Conservation (phyloP, 2,797 vertebrate species). For the Gadopsis bispinosus region DNA sequence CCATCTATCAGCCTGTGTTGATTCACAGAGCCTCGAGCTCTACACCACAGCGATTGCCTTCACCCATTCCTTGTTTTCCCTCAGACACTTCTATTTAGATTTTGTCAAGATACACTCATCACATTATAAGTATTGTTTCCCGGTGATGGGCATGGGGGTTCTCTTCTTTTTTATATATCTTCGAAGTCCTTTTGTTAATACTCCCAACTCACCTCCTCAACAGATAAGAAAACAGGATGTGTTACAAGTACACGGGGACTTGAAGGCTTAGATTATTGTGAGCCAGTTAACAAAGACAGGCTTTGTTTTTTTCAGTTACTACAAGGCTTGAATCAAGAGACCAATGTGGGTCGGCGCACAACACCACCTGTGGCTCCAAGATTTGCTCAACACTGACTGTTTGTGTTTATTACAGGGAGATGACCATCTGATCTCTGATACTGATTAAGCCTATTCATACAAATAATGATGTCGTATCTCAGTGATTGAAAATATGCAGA, state of each 20-base stretch:
- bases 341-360: slow-evolving; percentile 1
- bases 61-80: slow-evolving; percentile 70
- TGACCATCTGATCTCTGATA: slow-evolving; percentile 1
- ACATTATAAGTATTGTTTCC: slow-evolving; percentile 79
- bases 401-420: slow-evolving; percentile 3
- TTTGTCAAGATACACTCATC: slow-evolving; percentile 86
- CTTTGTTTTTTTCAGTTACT: slow-evolving; percentile 7
- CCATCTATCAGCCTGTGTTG: slow-evolving; percentile 75
- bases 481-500: background rate
- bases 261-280: slow-evolving; percentile 35
- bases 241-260: slow-evolving; percentile 44
- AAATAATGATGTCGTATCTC: slow-evolving; percentile 2
- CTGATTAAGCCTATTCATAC: slow-evolving; percentile 1
- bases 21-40: slow-evolving; percentile 56
- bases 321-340: slow-evolving; percentile 18
- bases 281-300: slow-evolving; percentile 24
- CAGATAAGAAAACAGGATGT: slow-evolving; percentile 62
- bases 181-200: slow-evolving; percentile 46
- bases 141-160: slow-evolving; percentile 57
- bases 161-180: slow-evolving; percentile 48
- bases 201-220: slow-evolving; percentile 37
- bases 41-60: slow-evolving; percentile 62
- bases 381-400: background rate
- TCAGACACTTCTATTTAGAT: slow-evolving; percentile 87
- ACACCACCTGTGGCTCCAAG: slow-evolving; percentile 26